phyloP scores from a whole-genome alignment of 2,888 invertebrate genomes.

The Alsophila aescularia region DNA sequence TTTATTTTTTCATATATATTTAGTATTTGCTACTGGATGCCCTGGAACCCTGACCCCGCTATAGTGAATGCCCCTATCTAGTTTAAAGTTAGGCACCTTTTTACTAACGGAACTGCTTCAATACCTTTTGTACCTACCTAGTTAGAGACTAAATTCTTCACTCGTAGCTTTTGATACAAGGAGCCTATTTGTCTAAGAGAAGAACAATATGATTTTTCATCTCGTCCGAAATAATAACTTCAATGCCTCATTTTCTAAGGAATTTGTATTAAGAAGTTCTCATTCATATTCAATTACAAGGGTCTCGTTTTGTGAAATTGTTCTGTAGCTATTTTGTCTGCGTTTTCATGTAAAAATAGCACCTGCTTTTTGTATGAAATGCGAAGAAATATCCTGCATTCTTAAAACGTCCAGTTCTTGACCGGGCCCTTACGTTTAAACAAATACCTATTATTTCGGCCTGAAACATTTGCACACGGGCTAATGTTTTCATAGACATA shows the following conservation, averaged over 20 bases:
- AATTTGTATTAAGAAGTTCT: not conserved
- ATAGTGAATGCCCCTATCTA: conserved; percentile 79
- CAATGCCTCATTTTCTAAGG: conserved; percentile 13
- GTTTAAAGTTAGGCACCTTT: conserved; percentile 68
- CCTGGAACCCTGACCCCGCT: conserved; percentile 76
- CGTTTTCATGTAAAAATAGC: not conserved
- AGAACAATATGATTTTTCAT: conserved; percentile 5
- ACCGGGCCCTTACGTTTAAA: not conserved
- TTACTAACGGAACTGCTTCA: conserved; percentile 72
- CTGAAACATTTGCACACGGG: not conserved
- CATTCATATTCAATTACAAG: too few relatives aligned
- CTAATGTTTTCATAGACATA: too few relatives aligned
- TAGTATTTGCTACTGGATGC: conserved; percentile 81
- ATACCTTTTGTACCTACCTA: conserved; percentile 30
- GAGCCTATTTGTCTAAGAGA: conserved; percentile 19
- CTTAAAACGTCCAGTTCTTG: not conserved
- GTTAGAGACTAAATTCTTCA: conserved; percentile 47
- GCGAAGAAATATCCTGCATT: not conserved
- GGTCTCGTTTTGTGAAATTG: not conserved
- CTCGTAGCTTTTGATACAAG: conserved; percentile 30
- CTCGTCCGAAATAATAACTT: not conserved
- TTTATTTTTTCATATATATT: conserved; percentile 60
- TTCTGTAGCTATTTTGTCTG: not conserved
- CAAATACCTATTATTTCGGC: not conserved
- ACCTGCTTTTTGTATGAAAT: not conserved